Evolutionary conservation across 2,797 vertebrate genomes (phyloP), one percentile per base, ranked within the genome.

Genomic region (Clamator glandarius): DNA sequence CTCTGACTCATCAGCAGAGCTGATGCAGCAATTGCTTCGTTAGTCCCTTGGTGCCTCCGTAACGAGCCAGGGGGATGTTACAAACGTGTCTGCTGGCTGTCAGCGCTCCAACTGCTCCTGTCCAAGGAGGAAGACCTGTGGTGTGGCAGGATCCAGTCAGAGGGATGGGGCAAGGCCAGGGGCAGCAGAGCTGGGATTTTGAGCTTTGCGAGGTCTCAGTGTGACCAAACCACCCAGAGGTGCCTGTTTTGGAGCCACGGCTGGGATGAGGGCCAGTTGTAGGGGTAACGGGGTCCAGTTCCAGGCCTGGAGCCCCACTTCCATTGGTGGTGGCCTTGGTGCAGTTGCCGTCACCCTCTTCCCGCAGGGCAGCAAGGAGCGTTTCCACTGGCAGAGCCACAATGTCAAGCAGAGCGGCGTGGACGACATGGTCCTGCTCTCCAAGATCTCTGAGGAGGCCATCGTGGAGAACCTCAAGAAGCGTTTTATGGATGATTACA

Each of bases 381-480:
- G 97, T 13, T 99, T 99, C 93, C 99, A 99, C 97, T 99, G 99
- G 99, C 99, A 99, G 97, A 99, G 99, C 98, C 99, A 99, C 96
- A 99, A 99, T 81, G 99, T 99, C 78, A 99, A 99, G 86, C 99
- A 99, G 96, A 99, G 99, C 0, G 99, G 99, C 0, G 99, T 99
- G 97, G 99, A 99, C 0, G 99, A 99, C 98, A 99, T 99, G 99
- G 99, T 99, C 79, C 98, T 99, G 69, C 98, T 99, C 88, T 98
- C 99, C 86, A 99, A 99, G 97, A 99, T 99, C 98, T 98, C 96
- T 0, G 99, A 99, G 96, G 99, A 99, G 0, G 98, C 99, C 95
- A 99, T 99, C 1, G 99, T 99, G 96, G 98, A 98, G 76, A 99
- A 99, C 96, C 99, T 99, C 42, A 99, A 99, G 96, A 99, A 99